Percentiles rank a stretch among this genome's conserved stretches.
Evolutionary conservation across 2,888 invertebrate species (phyloP).

Genomic region (Griposia aprilina): DNA sequence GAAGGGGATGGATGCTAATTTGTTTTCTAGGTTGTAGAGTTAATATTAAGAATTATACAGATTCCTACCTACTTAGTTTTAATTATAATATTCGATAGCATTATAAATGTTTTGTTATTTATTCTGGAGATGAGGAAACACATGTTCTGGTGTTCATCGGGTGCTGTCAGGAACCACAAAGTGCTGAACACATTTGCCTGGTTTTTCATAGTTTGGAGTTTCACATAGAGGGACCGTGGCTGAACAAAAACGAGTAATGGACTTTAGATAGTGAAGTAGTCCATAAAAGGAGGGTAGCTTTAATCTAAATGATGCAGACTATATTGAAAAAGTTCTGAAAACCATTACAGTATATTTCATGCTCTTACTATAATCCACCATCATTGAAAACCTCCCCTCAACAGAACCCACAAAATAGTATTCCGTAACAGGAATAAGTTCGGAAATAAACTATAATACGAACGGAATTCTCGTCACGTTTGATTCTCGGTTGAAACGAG

Average conservation of each 20-base stretch:
- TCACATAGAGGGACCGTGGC: background rate
- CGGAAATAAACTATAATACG: conserved; percentile 53
- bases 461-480: conserved; percentile 66
- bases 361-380: background rate
- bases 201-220: background rate
- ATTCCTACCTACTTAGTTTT: too few relatives aligned
- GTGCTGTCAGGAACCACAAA: background rate
- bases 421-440: conserved; percentile 53
- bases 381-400: conserved; percentile 22
- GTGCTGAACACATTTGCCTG: background rate
- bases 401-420: conserved; percentile 21
- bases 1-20: background rate
- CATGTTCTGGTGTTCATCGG: background rate
- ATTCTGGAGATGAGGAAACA: background rate
- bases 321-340: background rate
- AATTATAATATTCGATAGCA: background rate
- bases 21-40: conserved; percentile 20
- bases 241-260: background rate
- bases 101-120: background rate
- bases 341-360: too few relatives aligned
- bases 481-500: conserved; percentile 63
- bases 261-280: background rate
- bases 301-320: background rate
- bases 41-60: background rate
- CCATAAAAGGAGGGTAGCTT: background rate